Conservation (phyloP, 2,888 invertebrate species). For the Dryobota labecula region DNA sequence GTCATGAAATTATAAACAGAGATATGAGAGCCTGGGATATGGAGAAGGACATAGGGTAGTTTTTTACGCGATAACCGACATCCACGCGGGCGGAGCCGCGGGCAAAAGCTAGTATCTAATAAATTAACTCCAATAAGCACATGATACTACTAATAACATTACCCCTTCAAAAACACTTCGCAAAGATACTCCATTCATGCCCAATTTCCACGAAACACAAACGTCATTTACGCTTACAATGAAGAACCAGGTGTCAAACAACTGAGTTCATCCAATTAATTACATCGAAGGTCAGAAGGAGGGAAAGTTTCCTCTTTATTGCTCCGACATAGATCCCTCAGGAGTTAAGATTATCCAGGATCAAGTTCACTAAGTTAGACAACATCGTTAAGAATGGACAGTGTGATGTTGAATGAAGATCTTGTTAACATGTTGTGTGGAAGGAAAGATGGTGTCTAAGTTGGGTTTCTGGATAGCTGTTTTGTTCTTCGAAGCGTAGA, state of each 20-base stretch:
- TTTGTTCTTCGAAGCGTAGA: no score
- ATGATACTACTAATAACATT: neutral
- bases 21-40: no score
- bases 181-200: neutral
- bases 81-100: no score
- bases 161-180: neutral
- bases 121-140: neutral
- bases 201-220: slow-evolving; percentile 23
- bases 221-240: slow-evolving; percentile 27
- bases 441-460: slow-evolving; percentile 8
- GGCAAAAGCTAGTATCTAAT: no score
- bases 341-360: slow-evolving; percentile 63
- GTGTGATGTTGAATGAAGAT: slow-evolving; percentile 31
- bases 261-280: slow-evolving; percentile 59
- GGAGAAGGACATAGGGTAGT: no score
- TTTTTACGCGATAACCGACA: no score
- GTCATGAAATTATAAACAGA: no score
- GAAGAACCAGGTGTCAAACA: slow-evolving; percentile 59
- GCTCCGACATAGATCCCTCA: slow-evolving; percentile 61
- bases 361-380: slow-evolving; percentile 59
- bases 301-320: slow-evolving; percentile 63
- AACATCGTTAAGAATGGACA: slow-evolving; percentile 54
- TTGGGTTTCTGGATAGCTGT: slow-evolving; percentile 17
- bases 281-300: slow-evolving; percentile 48
- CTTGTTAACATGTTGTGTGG: slow-evolving; percentile 39